A percentile compares a stretch with the other conserved stretches of the same genome.
Conservation (phyloP, 2,797 vertebrate genomes). For the Chromobotia macracanthus region DNA sequence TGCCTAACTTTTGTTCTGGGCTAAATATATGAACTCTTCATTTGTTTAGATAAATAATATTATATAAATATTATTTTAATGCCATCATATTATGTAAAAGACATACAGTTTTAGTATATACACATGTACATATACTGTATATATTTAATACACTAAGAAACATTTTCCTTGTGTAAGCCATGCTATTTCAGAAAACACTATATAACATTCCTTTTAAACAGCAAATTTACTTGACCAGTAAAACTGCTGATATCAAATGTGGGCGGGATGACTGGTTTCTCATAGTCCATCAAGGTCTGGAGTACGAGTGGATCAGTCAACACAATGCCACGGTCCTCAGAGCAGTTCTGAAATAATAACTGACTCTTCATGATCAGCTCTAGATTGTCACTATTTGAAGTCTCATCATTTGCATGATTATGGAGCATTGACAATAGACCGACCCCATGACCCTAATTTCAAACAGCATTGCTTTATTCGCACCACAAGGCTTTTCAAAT, state of each 20-base stretch:
- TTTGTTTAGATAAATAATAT: conserved; percentile 1
- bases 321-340: conserved; percentile 41
- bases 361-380: conserved; percentile 54
- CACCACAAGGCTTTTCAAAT: conserved; percentile 58
- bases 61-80: no score
- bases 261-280: conserved; percentile 20
- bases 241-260: conserved; percentile 11
- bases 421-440: conserved; percentile 54
- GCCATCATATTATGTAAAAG: no score
- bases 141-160: no score
- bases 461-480: conserved; percentile 60
- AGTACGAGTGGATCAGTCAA: conserved; percentile 33
- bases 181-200: no score
- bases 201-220: no score
- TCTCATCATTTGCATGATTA: conserved; percentile 59
- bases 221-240: no score
- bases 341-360: conserved; percentile 52
- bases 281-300: conserved; percentile 25
- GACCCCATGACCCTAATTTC: conserved; percentile 64
- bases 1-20: conserved; percentile 25
- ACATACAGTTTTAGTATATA: no score
- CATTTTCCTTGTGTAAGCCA: no score
- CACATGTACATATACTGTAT: no score
- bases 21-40: conserved; percentile 7
- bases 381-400: conserved; percentile 54